Base-by-base conservation (phyloP, 2,888 invertebrate genomes). In the Ophion ellenae region DNA sequence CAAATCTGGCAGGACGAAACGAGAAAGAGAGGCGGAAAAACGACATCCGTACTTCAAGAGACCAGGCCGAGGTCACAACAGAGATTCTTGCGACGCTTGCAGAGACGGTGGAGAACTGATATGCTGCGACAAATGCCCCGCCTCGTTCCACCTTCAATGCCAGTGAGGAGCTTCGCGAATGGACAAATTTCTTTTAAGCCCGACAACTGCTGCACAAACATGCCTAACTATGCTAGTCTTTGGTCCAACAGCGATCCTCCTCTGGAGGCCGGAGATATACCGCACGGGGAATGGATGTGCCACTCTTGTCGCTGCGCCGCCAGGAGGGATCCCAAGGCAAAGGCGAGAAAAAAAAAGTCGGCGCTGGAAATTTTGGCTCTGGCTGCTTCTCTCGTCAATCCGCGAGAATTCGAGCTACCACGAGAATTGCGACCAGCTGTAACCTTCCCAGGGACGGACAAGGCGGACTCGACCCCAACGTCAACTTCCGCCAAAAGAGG, bases 61-160 rank as follows among this genome's bases (percentile, higher is more conserved):
- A 85, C 97, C 97, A 87, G 98, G 97, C n/a, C 96, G 97, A 91
- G 97, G 97, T 9, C 98, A 97, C 92, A 99, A 99, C 94, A 98
- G 97, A 92, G 99, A 99, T 92, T 97, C 97, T 88, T 99, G 99
- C 93, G 98, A 99, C 95, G 97, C 98, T 79, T 99, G 99, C 93
- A 96, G 97, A 78, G 99, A 99, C 95, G 98, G 98, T 53, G 99
- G 99, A 2, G 98, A 98, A 94, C 95, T 99, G 59, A 96, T 99
- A 83, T 99, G 99, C 94, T 99, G 99, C 94, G 99, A 99, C 94
- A 97, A 97, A 87, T 99, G 99, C 91, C 98, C 99, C 0, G 98
- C 98, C 47, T 98, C 99, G 87, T 99, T 99, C 94, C 99, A 99
- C 95, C 95, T 99, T 84, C 96, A 97, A 90, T 99, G 99, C 96